These are phyloP conservation scores for Ambastaia sidthimunki DNA, from an alignment of 2,797 vertebrate genomes.

Conservation along the genomic window DNA sequence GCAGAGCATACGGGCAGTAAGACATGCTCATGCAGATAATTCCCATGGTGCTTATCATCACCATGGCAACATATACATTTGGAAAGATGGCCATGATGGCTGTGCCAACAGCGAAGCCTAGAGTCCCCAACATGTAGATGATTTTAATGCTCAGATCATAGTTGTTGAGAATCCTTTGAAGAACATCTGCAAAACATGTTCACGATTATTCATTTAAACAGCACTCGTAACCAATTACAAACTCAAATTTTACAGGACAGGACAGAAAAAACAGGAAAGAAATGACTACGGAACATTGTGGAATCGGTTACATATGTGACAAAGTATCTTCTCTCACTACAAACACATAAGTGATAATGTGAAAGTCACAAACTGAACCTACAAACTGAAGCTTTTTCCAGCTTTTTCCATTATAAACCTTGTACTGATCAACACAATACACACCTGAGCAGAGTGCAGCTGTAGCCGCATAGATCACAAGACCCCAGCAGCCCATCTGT, in stretches of 20 bases:
- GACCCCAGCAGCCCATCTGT: slow-evolving; percentile 98
- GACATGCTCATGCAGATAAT: slow-evolving; percentile 89
- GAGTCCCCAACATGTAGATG: slow-evolving; percentile 95
- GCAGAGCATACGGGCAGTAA: slow-evolving; percentile 86
- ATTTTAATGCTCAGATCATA: slow-evolving; percentile 94
- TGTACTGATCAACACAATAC: neutral
- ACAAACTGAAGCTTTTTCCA: too few relatives aligned
- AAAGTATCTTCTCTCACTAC: too few relatives aligned
- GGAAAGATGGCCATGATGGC: slow-evolving; percentile 87
- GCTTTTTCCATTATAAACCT: too few relatives aligned
- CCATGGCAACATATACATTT: slow-evolving; percentile 85
- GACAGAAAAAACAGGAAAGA: neutral
- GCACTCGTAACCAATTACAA: too few relatives aligned
- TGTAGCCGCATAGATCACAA: slow-evolving; percentile 94
- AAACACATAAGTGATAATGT: too few relatives aligned
- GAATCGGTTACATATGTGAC: too few relatives aligned
- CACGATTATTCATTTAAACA: too few relatives aligned
- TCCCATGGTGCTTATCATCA: slow-evolving; percentile 89
- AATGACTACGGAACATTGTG: too few relatives aligned
- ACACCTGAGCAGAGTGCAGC: slow-evolving; percentile 93
- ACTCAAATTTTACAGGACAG: slow-evolving; percentile 27
- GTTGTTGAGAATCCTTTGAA: slow-evolving; percentile 97
- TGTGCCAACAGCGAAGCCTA: slow-evolving; percentile 90
- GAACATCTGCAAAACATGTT: slow-evolving; percentile 63
- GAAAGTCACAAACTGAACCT: too few relatives aligned